These are phyloP conservation scores for Platyrinchus mystaceus DNA, from an alignment of 2,797 vertebrate genomes.

Conservation along the genomic window DNA sequence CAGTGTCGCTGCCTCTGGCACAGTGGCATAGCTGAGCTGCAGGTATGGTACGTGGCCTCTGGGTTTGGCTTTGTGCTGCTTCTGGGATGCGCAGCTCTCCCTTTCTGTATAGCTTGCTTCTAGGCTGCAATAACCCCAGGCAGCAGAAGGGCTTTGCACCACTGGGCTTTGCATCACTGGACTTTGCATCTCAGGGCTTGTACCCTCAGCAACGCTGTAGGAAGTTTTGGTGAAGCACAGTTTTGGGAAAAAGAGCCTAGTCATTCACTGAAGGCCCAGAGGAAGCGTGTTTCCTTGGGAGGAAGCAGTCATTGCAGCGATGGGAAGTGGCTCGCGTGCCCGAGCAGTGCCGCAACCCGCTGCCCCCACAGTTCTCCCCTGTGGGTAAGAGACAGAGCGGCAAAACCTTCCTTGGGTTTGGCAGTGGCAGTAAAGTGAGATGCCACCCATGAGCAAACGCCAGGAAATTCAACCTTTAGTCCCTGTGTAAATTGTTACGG, in stretches of 20 bases:
- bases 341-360: accelerated
- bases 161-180: accelerated
- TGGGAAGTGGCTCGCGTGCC: background rate
- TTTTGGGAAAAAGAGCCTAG: background rate
- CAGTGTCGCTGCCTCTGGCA: background rate
- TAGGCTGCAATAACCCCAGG: background rate
- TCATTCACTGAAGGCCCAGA: background rate
- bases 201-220: background rate
- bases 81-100: background rate
- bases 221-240: background rate
- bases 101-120: background rate
- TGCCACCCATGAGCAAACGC: background rate
- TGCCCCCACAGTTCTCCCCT: background rate
- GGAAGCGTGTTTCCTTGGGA: background rate
- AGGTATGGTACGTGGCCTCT: background rate
- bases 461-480: slow-evolving; percentile 9
- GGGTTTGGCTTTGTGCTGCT: background rate
- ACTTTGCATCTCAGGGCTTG: background rate
- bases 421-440: background rate
- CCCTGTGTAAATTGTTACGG: background rate
- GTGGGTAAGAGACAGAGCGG: accelerated
- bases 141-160: background rate
- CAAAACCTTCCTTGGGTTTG: background rate
- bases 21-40: background rate
- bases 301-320: background rate